Evolutionary conservation across 2,888 invertebrate genomes (phyloP), one percentile per base, ranked within the genome.

Genomic region (Uropetala carovei): DNA sequence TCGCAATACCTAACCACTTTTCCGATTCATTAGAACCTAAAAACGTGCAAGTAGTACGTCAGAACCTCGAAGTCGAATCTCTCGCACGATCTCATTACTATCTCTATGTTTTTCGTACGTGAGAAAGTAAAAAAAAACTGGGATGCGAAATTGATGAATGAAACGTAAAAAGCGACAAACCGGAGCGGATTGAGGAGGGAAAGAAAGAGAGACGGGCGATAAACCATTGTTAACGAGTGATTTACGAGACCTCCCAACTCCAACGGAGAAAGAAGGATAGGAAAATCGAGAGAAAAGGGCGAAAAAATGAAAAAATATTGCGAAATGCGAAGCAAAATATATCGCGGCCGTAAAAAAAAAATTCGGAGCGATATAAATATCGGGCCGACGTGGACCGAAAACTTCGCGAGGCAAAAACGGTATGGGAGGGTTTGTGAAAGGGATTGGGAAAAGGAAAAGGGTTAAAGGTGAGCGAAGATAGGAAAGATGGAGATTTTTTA

Each of bases 141-240:
- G 43, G 5, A 3, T 3, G 43, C 3, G 5, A 43, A 43, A 43
- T 3, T 43, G 64, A 68, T 4, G 68, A n/a, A 68, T n/a, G 68
- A n/a, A 68, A n/a, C 18, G 22, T 7, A 64, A 75, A 18, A 27
- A 14, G 75, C 11, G 16, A 27, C 22, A 9, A 75, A 27, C 22
- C 75, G 22, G 27, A 75, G 22, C 22, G 75, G 27, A 11, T 27
- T 13, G 8, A 18, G 68, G 7, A n/a, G 11, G 22, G n/a, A 68
- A 22, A n/a, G 68, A 64, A 64, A 18, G 64, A 64, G 64, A 0
- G 13, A 64, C 16, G 22, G 75, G 11, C 13, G 27, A 27, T 27
- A 75, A 75, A 75, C 27, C 75, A 75, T 75, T 75, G 75, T 75
- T 75, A 75, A 75, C 75, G 75, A 75, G 22, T 75, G 75, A 75